Conservation (phyloP, 35 echinoderm and acorn worm species). For the Heliocidaris tuberculata region DNA sequence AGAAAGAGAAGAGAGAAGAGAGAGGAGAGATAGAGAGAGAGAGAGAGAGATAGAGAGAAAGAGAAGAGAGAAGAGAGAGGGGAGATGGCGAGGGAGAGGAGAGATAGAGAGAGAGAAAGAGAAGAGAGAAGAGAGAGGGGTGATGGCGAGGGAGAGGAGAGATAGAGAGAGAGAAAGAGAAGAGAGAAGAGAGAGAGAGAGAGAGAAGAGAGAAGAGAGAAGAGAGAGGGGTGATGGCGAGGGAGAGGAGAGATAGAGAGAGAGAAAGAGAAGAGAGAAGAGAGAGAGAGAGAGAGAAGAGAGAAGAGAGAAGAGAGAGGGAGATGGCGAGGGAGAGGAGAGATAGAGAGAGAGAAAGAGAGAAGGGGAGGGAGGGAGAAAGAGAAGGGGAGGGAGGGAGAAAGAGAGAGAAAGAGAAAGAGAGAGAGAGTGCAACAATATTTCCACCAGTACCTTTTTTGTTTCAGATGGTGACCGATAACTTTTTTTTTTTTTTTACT, state of each 20-base stretch:
- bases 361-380: too few relatives aligned
- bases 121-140: too few relatives aligned
- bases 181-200: neutral
- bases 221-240: too few relatives aligned
- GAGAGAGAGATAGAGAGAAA: neutral
- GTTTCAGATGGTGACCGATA: neutral
- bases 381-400: too few relatives aligned
- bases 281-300: neutral
- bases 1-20: too few relatives aligned
- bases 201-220: too few relatives aligned
- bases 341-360: neutral
- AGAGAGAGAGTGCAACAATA: too few relatives aligned
- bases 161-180: neutral
- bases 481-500: neutral
- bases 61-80: neutral
- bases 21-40: neutral
- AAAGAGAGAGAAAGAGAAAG: too few relatives aligned
- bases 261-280: neutral
- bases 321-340: neutral
- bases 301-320: neutral
- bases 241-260: neutral
- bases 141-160: neutral
- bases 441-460: neutral
- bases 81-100: neutral
- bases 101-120: too few relatives aligned